Base-by-base conservation (phyloP, 2,888 invertebrate species). In the Stratiomys singularior region DNA sequence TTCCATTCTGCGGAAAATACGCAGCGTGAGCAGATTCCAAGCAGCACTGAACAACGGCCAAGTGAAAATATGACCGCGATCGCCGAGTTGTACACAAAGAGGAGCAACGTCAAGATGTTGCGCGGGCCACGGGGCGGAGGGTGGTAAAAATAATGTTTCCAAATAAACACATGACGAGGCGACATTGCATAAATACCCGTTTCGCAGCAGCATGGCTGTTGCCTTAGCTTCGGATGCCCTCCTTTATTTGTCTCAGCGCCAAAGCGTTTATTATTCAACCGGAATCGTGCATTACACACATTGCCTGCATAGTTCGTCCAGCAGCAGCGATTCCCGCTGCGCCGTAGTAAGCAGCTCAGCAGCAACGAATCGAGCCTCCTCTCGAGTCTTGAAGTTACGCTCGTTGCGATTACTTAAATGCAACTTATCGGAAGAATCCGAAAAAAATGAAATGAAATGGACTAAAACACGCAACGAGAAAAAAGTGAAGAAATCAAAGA, bases 161-260 rank as follows among this genome's bases (percentile, higher is more conserved):
- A 69, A 69, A 69, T 69, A 69, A 69, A 69, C 69, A 69, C 52
- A 69, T 64, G 27, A 30, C 25, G 58, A 60, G 25, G 47, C 46
- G 46, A 52, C 52, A 52, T 69, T 69, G 69, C 69, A 69, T 69
- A 69, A 69, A 47, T 25, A 47, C 52, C 23, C 11, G 52, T 69
- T 69, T 69, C 47, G 27, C 21, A 69, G 66, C 44, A 37, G 9
- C 44, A n/a, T 44, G 37, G n/a, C 28, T 28, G 25, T 30, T 67
- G 27, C 47, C 28, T 64, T 52, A 37, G 9, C 37, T 37, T 37
- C 9, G 37, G 37, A 37, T 37, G 60, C 23, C 60, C 60, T 60
- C 60, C 23, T 60, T 60, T 60, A 60, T 25, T 60, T 60, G 60
- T 67, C 66, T 37, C 66, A 67, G 37, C 69, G 47, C 69, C 69